Base-by-base conservation (phyloP, 2,797 vertebrate genomes). In the Coilia nasus region DNA sequence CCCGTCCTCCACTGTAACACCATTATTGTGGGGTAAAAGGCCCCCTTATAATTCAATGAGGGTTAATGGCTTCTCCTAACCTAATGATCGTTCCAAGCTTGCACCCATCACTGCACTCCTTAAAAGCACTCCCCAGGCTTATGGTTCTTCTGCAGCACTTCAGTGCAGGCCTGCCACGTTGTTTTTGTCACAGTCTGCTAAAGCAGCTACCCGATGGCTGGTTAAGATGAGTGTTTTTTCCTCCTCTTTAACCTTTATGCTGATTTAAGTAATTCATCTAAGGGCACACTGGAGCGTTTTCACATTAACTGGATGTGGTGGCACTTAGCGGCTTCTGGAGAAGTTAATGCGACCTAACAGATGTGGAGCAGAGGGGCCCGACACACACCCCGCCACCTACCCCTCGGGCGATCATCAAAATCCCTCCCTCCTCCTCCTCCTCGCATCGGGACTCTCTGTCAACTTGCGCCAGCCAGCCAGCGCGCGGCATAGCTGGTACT, bases 331-430 rank as follows among this genome's bases (percentile, higher is more conserved):
- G 71, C 71, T 78, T 17, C 71, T 78, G 35, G 71, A 78, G 71
- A 31, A 78, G 71, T 78, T 78, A 78, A 78, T 78, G 71, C 9
- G 71, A 78, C 71, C 71, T 44, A 78, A 78, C 71, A 78, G 71
- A 78, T 78, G 71, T 78, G 71, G 35, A 78, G 21, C 71, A 17
- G 71, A 78, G 71, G 71, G 35, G 50, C 50, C 50, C 50, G 9
- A 54, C 50, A 54, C 50, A 54, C 71, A 41, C 31, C 31, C 19
- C 35, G 31, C 71, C 71, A 78, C 71, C 71, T 21, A 78, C 71
- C 71, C 71, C 71, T 78, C 17, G 31, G 71, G 71, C 71, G 31
- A 44, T 78, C 71, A 78, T 78, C 71, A 78, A 78, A 78, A 54
- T 54, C 50, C 50, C 50, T 78, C 71, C 35, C 31, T 17, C 41